Evolutionary conservation across 2,797 vertebrate genomes (phyloP).

Genomic region (Rhynchotus rufescens): DNA sequence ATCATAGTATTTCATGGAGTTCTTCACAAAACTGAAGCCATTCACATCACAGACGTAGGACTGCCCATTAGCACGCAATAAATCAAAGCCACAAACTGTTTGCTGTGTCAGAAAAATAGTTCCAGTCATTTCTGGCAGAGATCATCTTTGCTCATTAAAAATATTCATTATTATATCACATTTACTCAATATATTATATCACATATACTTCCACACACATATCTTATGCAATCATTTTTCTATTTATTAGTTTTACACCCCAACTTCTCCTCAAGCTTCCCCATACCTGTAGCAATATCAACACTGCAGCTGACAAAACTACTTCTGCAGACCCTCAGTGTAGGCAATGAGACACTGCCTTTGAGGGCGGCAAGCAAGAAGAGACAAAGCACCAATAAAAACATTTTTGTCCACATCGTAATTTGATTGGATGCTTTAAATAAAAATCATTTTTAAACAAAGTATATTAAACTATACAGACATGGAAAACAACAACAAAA

Average conservation of each 20-base stretch:
- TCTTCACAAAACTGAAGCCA: slow-evolving; percentile 99
- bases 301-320: neutral
- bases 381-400: neutral
- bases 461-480: neutral
- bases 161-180: neutral
- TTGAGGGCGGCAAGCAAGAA: neutral
- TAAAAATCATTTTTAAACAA: neutral
- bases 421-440: neutral
- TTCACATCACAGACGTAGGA: slow-evolving; percentile 98
- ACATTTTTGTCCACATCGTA: neutral
- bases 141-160: neutral
- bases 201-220: too few species aligned
- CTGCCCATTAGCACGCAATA: slow-evolving; percentile 95
- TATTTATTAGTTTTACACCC: neutral
- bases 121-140: neutral
- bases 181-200: too few species aligned
- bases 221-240: neutral
- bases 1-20: slow-evolving; percentile 99
- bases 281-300: neutral
- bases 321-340: neutral
- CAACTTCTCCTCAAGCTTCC: neutral
- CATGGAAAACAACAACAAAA: neutral
- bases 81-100: slow-evolving; percentile 98
- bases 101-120: slow-evolving; percentile 86
- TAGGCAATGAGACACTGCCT: neutral